Percentiles rank a stretch among this genome's conserved stretches.
Evolutionary conservation across 2,797 vertebrate genomes (phyloP).

Genomic region (Sebastes kiyomatsui): DNA sequence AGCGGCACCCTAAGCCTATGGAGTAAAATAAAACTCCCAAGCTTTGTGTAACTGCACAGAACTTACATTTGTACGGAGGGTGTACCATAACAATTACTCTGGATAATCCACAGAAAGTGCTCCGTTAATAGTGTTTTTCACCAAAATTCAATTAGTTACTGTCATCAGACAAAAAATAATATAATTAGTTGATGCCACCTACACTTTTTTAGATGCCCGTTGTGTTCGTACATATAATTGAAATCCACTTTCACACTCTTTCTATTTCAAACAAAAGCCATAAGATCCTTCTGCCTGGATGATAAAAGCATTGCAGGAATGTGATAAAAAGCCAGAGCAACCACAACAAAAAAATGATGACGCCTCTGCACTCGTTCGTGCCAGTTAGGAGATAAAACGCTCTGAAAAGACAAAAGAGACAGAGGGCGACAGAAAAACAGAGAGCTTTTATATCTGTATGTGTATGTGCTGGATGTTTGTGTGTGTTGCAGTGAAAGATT

Average conservation of each 20-base stretch:
- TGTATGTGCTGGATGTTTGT: background rate
- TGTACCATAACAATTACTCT: too few relatives aligned
- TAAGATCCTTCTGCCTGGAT: slow-evolving; percentile 4
- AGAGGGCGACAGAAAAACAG: background rate
- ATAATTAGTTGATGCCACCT: background rate
- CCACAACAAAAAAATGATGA: slow-evolving; percentile 27
- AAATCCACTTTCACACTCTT: slow-evolving; percentile 28
- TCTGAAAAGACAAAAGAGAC: slow-evolving; percentile 6
- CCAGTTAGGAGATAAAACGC: slow-evolving; percentile 24
- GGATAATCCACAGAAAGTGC: background rate
- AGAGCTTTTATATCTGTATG: background rate
- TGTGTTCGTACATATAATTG: background rate
- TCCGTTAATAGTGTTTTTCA: background rate
- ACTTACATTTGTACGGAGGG: too few relatives aligned
- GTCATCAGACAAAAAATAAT: background rate
- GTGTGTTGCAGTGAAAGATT: background rate
- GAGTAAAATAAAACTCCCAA: too few relatives aligned
- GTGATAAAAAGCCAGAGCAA: slow-evolving; percentile 28
- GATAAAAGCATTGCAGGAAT: slow-evolving; percentile 25
- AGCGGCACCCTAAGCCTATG: too few relatives aligned
- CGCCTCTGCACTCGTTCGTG: slow-evolving; percentile 18
- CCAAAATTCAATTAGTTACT: background rate
- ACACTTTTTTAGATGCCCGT: background rate
- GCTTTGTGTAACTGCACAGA: too few relatives aligned
- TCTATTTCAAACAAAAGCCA: slow-evolving; percentile 15